Conservation (phyloP, 2,113 vertebrate genomes). For the Pterocles orientalis region DNA sequence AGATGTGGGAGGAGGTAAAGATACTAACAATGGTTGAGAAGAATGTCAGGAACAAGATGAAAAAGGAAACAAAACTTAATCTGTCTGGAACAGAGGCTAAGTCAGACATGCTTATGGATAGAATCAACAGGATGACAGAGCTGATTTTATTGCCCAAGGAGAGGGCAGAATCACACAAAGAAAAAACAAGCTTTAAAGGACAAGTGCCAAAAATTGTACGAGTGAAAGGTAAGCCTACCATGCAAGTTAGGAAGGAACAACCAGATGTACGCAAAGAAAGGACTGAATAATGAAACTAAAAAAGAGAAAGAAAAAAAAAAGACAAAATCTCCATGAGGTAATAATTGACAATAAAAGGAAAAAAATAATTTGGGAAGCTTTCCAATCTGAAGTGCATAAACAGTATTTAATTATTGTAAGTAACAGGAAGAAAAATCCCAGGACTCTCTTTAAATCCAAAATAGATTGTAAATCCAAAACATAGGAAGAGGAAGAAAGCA, state of each 20-base stretch:
- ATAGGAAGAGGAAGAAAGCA: constrained; percentile 41
- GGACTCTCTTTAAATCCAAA: constrained; percentile 36
- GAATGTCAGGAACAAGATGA: neutral
- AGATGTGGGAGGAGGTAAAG: neutral
- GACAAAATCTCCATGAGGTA: neutral
- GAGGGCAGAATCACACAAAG: neutral
- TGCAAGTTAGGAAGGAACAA: neutral
- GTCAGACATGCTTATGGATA: neutral
- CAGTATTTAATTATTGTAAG: constrained; percentile 15
- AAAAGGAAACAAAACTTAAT: neutral
- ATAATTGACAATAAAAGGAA: neutral
- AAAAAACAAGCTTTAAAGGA: neutral
- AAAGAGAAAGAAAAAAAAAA: neutral
- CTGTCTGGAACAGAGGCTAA: neutral
- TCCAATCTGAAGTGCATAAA: neutral
- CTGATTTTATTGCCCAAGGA: neutral
- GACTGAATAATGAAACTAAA: neutral
- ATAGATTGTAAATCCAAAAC: constrained; percentile 21
- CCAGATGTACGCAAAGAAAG: neutral
- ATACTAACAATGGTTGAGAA: neutral
- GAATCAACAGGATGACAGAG: neutral
- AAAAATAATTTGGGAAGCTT: neutral
- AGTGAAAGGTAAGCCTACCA: neutral
- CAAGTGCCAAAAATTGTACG: neutral
- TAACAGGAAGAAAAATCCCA: constrained; percentile 61